Conservation (phyloP, 2,888 invertebrate genomes). For the Phasia obesa region DNA sequence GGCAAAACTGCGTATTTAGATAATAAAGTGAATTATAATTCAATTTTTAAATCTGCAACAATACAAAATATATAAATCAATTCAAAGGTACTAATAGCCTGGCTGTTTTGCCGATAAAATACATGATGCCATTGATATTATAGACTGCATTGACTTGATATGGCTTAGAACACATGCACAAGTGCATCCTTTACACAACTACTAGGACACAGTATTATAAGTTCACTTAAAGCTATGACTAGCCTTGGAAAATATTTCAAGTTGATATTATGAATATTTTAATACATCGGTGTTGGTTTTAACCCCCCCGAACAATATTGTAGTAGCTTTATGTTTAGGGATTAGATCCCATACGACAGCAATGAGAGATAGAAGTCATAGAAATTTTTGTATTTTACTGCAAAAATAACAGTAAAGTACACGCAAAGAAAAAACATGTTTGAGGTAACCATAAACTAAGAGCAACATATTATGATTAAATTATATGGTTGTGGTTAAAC, state of each 20-base stretch:
- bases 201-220: neutral
- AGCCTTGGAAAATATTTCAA: constrained; percentile 42
- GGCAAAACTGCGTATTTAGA: neutral
- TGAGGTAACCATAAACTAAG: too few relatives aligned
- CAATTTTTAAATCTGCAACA: constrained; percentile 34
- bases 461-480: constrained; percentile 41
- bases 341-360: neutral
- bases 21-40: constrained; percentile 27
- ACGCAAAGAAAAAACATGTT: too few relatives aligned
- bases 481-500: constrained; percentile 37
- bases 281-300: constrained; percentile 30
- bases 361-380: constrained; percentile 2
- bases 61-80: constrained; percentile 42
- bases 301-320: neutral
- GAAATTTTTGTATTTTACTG: constrained; percentile 15
- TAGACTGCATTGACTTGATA: neutral
- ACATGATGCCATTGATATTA: constrained; percentile 25
- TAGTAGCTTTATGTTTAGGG: neutral
- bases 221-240: constrained; percentile 3
- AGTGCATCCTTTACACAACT: neutral
- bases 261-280: constrained; percentile 44
- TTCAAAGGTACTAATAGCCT: neutral
- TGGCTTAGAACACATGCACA: neutral
- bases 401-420: neutral
- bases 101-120: neutral